phyloP scores from a whole-genome alignment of 2,113 vertebrate genomes.

The Perognathus longimembris region DNA sequence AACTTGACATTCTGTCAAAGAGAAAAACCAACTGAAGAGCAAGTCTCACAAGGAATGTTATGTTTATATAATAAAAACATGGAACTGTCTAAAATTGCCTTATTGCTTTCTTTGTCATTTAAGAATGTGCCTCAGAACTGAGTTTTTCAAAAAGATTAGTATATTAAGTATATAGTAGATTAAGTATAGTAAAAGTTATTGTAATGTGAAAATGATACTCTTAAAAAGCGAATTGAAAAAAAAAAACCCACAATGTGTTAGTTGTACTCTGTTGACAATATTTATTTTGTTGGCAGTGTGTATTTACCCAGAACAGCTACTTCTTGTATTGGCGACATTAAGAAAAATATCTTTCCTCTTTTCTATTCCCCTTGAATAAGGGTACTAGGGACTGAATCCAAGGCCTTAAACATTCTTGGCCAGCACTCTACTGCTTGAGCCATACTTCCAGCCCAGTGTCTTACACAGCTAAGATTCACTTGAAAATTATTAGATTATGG shows the following conservation, averaged over 20 bases:
- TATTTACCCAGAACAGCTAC: not conserved
- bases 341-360: not conserved
- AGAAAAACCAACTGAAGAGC: slow-evolving; percentile 38
- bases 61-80: slow-evolving; percentile 83
- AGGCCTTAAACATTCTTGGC: no score
- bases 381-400: no score
- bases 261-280: not conserved
- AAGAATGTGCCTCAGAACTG: slow-evolving; percentile 9
- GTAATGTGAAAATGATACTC: slow-evolving; percentile 16
- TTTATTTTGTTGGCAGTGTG: not conserved
- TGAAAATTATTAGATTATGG: not conserved
- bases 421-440: no score
- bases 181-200: slow-evolving; percentile 8
- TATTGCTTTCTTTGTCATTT: slow-evolving; percentile 60
- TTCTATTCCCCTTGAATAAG: no score
- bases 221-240: slow-evolving; percentile 34
- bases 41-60: slow-evolving; percentile 76
- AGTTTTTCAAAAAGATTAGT: slow-evolving; percentile 5
- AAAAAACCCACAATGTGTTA: not conserved
- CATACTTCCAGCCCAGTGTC: not conserved
- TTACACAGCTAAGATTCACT: slow-evolving; percentile 10
- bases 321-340: not conserved
- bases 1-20: slow-evolving; percentile 74
- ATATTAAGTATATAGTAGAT: no score
- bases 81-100: slow-evolving; percentile 46